phyloP scores from a whole-genome alignment of 2,113 vertebrate species.

The Hoplias malabaricus region DNA sequence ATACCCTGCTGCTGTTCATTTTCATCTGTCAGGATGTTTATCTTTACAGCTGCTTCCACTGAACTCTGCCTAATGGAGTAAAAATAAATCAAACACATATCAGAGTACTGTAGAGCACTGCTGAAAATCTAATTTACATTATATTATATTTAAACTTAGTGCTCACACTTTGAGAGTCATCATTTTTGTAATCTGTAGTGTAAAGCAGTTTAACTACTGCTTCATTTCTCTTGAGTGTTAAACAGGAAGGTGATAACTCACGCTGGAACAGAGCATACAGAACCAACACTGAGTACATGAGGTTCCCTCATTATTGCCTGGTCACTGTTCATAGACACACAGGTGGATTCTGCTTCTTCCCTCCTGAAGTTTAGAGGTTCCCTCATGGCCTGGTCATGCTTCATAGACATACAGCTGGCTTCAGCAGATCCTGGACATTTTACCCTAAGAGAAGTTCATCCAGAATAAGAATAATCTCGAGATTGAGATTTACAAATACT shows the following conservation, averaged over 20 bases:
- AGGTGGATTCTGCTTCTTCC: background rate
- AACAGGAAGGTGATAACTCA: background rate
- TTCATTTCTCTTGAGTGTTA: background rate
- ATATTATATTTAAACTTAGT: too few species aligned
- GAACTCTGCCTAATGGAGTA: background rate
- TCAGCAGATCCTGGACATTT: background rate
- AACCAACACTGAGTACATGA: background rate
- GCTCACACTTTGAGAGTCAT: too few species aligned
- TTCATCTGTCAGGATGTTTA: background rate
- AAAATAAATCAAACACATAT: background rate
- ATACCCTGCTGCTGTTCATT: background rate
- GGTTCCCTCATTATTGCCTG: background rate
- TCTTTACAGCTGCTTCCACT: background rate
- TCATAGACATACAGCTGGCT: background rate
- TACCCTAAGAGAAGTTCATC: background rate
- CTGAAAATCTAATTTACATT: background rate
- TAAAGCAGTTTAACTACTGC: background rate
- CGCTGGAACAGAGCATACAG: background rate
- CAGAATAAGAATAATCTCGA: background rate
- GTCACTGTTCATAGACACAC: background rate
- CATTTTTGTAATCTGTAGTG: too few species aligned
- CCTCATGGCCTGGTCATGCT: background rate
- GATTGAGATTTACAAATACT: background rate
- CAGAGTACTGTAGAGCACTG: background rate
- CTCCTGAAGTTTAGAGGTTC: background rate